Conservation (phyloP, 2,113 vertebrate species). For the Oriolus oriolus region DNA sequence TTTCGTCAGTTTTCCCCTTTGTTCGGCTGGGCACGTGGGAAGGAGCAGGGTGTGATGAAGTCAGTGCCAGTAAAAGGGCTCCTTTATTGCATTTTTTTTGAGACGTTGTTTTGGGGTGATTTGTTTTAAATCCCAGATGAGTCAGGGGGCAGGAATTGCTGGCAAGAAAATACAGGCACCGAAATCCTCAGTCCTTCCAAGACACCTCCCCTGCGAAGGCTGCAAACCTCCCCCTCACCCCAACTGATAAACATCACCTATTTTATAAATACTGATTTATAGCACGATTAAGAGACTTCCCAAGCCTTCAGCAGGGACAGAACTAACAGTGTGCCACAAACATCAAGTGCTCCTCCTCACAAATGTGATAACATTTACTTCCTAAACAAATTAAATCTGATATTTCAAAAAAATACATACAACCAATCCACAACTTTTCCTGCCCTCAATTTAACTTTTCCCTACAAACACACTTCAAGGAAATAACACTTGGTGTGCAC, state of each 20-base stretch:
- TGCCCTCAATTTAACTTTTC: slow-evolving; percentile 2
- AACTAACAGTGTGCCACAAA: not conserved
- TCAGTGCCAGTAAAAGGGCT: slow-evolving; percentile 37
- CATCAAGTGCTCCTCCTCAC: not conserved
- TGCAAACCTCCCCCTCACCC: not conserved
- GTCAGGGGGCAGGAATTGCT: slow-evolving; percentile 39
- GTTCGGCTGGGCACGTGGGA: slow-evolving; percentile 56
- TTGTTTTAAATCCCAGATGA: not conserved
- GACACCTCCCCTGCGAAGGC: not conserved
- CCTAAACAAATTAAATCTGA: slow-evolving; percentile 31
- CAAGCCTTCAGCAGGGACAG: not conserved
- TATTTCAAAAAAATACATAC: not conserved
- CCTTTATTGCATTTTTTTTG: slow-evolving; percentile 31
- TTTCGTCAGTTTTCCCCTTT: not conserved
- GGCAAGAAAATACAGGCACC: slow-evolving; percentile 11
- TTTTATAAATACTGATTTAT: not conserved
- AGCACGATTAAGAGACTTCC: not conserved
- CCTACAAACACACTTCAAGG: not conserved
- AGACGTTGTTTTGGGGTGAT: not conserved
- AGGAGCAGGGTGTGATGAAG: slow-evolving; percentile 60
- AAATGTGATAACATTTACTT: not conserved
- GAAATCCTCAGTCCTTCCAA: not conserved
- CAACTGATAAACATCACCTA: not conserved
- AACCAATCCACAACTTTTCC: not conserved
- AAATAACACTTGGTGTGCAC: not conserved